phyloP scores from a whole-genome alignment of 2,113 vertebrate species.

The Bujurquina vittata region DNA sequence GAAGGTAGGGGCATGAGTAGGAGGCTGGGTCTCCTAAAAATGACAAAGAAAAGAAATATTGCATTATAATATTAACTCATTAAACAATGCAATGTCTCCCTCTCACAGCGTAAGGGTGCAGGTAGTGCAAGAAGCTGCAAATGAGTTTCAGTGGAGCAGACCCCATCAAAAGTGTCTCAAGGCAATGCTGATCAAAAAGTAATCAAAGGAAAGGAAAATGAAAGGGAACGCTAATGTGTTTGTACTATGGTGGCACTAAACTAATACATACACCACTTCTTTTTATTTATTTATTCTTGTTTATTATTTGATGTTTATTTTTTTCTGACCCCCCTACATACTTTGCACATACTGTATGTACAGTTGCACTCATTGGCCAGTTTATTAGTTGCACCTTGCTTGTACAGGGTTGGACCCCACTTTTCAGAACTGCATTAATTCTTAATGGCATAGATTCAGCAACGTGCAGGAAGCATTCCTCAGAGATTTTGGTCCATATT shows the following conservation, averaged over 20 bases:
- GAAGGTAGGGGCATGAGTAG: background rate
- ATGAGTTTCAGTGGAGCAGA: background rate
- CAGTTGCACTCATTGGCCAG: background rate
- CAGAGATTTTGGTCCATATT: background rate
- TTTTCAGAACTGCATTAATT: background rate
- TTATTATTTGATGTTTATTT: background rate
- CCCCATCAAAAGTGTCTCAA: background rate
- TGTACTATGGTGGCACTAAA: background rate
- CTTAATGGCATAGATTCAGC: background rate
- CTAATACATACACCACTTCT: background rate
- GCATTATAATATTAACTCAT: background rate
- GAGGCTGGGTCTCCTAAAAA: background rate
- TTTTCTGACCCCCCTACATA: background rate
- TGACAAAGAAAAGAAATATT: background rate
- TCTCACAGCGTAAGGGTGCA: background rate
- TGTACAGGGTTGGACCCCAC: background rate
- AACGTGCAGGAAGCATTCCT: background rate
- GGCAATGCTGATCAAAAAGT: background rate
- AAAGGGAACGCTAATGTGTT: background rate
- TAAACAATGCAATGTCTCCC: background rate
- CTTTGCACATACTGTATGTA: background rate
- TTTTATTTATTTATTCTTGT: background rate
- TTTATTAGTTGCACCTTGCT: background rate
- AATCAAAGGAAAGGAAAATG: background rate
- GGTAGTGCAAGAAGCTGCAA: background rate